Evolutionary conservation across 2,888 invertebrate species (phyloP), one percentile per base, ranked within the genome.

Genomic region (Ashinkailepas kermadecensis): DNA sequence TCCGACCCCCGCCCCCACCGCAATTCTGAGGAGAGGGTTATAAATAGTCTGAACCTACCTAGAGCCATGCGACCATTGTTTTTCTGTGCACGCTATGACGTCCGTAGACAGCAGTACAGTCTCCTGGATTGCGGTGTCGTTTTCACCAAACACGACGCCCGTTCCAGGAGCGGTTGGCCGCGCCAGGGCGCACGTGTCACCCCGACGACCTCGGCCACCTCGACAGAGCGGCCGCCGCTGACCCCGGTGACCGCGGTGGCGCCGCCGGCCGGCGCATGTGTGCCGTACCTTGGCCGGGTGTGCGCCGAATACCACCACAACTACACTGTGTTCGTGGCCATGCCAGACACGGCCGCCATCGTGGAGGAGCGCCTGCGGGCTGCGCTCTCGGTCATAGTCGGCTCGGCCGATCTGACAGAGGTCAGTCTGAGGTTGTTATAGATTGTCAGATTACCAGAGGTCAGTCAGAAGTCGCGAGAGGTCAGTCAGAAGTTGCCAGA

Each of bases 311-410:
- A 92, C 87, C 89, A 97, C 81, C 91, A 91, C 83, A 93, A 93
- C 85, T 91, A 93, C 85, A 92, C 92, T 86, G 94, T 98, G 80
- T 97, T 94, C 86, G 94, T 97, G 84, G 93, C 94, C 70, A 92
- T 93, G 83, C 92, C 93, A 80, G 91, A 92, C 84, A 93, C 93
- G 0, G 95, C 96, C 87, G 89, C 90, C 81, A 89, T 90, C 82
- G 90, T 95, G 80, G 97, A 98, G 88, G 92, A 94, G 82, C 94
- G 94, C 86, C 88, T 97, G 13, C 90, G 91, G 84, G 92, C 92
- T 86, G 95, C 95, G 10, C 92, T 95, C 85, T 91, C 92, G 84
- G 95, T 96, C 18, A 94, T 96, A 10, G 91, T 91, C 83, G 93
- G 92, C 86, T 10, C 15, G 23, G n/a, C 9, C 3, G 59, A 59